Evolutionary conservation across 2,888 invertebrate species (phyloP).

Genomic region (Tubulanus polymorphus): DNA sequence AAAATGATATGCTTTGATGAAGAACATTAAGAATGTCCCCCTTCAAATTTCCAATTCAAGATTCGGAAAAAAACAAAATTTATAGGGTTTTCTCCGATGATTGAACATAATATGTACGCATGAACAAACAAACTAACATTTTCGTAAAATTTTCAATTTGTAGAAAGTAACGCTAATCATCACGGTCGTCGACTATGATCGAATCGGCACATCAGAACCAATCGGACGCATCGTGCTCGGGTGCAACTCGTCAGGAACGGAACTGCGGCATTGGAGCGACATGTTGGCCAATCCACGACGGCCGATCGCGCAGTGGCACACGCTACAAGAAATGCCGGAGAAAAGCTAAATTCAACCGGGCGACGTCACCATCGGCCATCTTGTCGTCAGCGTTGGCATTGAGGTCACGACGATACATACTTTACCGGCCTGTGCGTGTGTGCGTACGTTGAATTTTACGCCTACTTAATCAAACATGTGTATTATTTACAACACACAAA

Average conservation of each 20-base stretch:
- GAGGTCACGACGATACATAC: too few species aligned
- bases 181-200: conserved; percentile 99
- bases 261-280: conserved; percentile 99
- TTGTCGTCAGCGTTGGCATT: too few species aligned
- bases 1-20: not conserved
- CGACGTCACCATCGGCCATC: too few species aligned
- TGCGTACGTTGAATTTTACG: too few species aligned
- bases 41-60: not conserved
- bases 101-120: too few species aligned
- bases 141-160: too few species aligned
- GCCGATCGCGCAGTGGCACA: conserved; percentile 99
- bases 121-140: too few species aligned
- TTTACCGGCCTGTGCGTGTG: too few species aligned
- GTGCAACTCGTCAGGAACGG: conserved; percentile 95
- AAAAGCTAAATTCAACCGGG: too few species aligned
- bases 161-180: conserved; percentile 99
- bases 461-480: too few species aligned
- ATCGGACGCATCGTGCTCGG: conserved; percentile 92
- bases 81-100: not conserved
- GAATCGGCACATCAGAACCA: conserved; percentile 99
- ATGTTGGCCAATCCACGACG: conserved; percentile 99
- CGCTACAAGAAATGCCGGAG: conserved; percentile 92
- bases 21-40: not conserved
- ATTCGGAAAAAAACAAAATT: not conserved
- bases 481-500: too few species aligned